A percentile compares a stretch with the other conserved stretches of the same genome.
Conservation (phyloP, 53 echinoderm and acorn worm genomes). For the Zoroaster sp. region DNA sequence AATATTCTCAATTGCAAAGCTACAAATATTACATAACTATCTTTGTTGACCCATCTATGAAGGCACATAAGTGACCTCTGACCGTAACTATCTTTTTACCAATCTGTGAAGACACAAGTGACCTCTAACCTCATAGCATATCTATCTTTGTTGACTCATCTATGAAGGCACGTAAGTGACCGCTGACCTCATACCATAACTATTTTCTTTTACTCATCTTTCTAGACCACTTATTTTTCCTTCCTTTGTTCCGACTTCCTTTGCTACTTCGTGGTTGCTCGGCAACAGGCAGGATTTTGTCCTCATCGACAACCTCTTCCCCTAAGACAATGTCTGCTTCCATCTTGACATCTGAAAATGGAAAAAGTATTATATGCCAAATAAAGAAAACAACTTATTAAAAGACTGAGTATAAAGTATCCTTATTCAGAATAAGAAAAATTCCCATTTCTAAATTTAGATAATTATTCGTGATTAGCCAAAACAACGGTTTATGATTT, state of each 20-base stretch:
- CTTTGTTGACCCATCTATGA: no score
- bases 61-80: no score
- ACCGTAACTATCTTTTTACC: no score
- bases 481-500: no score
- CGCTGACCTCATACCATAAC: not conserved
- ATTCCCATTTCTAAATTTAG: no score
- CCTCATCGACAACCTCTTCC: conserved; percentile 1
- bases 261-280: not conserved
- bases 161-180: not conserved
- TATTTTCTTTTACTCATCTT: not conserved
- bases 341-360: not conserved
- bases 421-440: no score
- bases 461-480: no score
- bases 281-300: conserved; percentile 8
- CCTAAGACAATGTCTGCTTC: not conserved
- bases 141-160: no score
- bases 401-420: not conserved
- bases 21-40: no score
- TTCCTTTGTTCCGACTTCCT: conserved; percentile 1
- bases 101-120: no score
- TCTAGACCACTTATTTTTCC: not conserved
- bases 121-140: not conserved
- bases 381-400: not conserved
- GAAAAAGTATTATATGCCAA: not conserved
- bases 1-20: no score